Base-by-base conservation (phyloP, 2,888 invertebrate genomes). In the Sminthurides aquaticus region DNA sequence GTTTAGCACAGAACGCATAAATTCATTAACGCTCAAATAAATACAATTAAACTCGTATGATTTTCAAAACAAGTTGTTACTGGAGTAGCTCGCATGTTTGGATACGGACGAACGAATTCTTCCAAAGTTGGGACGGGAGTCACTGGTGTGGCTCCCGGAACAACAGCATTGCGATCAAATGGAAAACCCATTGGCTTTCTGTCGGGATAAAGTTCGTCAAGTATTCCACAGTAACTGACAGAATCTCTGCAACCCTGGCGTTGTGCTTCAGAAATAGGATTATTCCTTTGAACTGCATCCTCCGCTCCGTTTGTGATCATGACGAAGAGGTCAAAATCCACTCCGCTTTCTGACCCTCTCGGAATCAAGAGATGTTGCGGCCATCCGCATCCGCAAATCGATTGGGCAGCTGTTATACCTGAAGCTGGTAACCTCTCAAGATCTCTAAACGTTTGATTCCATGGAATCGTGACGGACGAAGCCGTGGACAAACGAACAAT, bases 381-480 rank as follows among this genome's bases (percentile, higher is more conserved):
- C 90, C 91, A 90, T 60, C 91, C 90, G 75, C 91, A 92, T 67
- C 91, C 91, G 80, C 91, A 92, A 83, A 88, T 48, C 2, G 62
- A 54, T 28, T 64, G 43, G 3, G 24, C 43, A 5, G 59, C 60
- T 1, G 49, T 60, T 26, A 56, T 24, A 2, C 18, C 3, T 5
- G 15, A 29, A 2, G 3, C 28, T 15, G 63, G 48, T 27, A 60
- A 27, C 24, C 59, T 29, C 26, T 71, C 71, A 49, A 71, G 56
- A 24, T 70, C 70, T 18, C 88, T 84, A 85, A 90, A 92, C 1
- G 89, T 89, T 67, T 87, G 82, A 77, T 89, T 89, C 77, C 88
- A 90, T 0, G 90, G 90, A 76, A 90, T 88, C 11, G 90, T 91
- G 20, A 92, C 86, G 0, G 89, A 86, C 0, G 91, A 91, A 57